These are phyloP conservation scores for Watsonalla cultraria DNA, from an alignment of 2,888 invertebrate genomes.

Conservation along the genomic window DNA sequence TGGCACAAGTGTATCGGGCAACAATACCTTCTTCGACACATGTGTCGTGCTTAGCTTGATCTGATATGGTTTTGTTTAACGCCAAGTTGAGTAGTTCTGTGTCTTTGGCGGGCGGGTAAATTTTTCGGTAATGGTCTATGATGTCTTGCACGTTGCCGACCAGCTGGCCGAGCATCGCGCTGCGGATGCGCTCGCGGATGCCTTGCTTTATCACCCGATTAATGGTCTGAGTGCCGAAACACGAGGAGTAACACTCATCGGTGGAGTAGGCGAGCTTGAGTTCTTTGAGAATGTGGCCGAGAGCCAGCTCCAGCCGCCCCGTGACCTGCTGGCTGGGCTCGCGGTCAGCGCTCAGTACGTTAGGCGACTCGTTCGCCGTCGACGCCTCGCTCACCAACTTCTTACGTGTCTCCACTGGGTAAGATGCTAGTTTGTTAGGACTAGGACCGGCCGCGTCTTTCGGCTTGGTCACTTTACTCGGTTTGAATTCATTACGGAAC, in stretches of 20 bases:
- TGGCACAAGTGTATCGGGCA: not conserved
- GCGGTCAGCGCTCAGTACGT: conserved; percentile 30
- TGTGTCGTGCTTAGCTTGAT: not conserved
- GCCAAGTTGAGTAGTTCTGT: conserved; percentile 39
- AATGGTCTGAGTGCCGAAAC: conserved; percentile 8
- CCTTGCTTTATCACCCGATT: conserved; percentile 45
- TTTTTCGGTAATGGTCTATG: conserved; percentile 38
- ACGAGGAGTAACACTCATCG: conserved; percentile 7
- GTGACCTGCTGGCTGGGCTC: conserved; percentile 37
- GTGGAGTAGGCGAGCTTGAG: conserved; percentile 25
- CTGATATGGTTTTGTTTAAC: conserved; percentile 12
- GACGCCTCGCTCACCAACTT: conserved; percentile 19
- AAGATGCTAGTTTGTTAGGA: conserved; percentile 25
- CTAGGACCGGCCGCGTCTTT: conserved; percentile 15
- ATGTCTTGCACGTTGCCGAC: conserved; percentile 35
- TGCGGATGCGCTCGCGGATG: conserved; percentile 50
- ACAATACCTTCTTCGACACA: not conserved
- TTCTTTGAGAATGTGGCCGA: conserved; percentile 53
- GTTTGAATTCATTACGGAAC: conserved; percentile 25
- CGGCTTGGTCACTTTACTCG: conserved; percentile 37
- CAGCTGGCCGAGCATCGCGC: conserved; percentile 43
- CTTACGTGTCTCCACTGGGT: conserved; percentile 24
- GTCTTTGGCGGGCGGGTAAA: conserved; percentile 42
- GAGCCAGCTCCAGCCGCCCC: conserved; percentile 58
- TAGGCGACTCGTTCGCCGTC: conserved; percentile 6